These are phyloP conservation scores for Pangasius djambal DNA, from an alignment of 2,797 vertebrate species.

Conservation along the genomic window DNA sequence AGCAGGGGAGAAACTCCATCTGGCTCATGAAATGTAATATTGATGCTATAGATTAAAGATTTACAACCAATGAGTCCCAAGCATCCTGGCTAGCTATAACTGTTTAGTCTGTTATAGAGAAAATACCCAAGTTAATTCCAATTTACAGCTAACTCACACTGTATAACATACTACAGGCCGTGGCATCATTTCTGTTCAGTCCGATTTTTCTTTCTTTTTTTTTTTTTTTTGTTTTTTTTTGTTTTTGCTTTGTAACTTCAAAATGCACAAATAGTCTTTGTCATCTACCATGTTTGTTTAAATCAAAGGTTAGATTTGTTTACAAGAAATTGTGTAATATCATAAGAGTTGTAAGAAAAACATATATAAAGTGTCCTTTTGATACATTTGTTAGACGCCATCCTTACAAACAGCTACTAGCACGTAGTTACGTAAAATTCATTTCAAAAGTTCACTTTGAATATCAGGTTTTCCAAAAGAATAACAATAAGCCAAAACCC, in stretches of 20 bases:
- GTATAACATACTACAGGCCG: not conserved
- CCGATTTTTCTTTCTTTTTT: no score
- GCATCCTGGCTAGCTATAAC: not conserved
- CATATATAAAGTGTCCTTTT: not conserved
- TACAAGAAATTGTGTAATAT: not conserved
- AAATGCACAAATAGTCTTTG: not conserved
- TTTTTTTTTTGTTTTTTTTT: no score
- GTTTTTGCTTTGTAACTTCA: no score
- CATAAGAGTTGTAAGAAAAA: not conserved
- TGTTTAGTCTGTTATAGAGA: not conserved
- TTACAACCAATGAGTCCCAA: conserved; percentile 6
- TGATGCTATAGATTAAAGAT: conserved; percentile 17
- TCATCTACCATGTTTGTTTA: not conserved
- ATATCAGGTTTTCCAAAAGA: not conserved
- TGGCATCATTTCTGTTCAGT: not conserved
- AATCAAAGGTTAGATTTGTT: not conserved
- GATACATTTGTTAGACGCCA: not conserved
- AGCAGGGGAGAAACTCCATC: not conserved
- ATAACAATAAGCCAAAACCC: not conserved
- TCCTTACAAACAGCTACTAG: not conserved
- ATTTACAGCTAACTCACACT: no score
- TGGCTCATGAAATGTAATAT: conserved; percentile 8
- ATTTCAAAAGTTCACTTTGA: not conserved
- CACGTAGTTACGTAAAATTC: not conserved
- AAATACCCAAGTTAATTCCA: not conserved